A percentile compares a stretch with the other conserved stretches of the same genome.
phyloP scores from a whole-genome alignment of 1,140 invertebrate species.

The Macrocentrus cingulum region DNA sequence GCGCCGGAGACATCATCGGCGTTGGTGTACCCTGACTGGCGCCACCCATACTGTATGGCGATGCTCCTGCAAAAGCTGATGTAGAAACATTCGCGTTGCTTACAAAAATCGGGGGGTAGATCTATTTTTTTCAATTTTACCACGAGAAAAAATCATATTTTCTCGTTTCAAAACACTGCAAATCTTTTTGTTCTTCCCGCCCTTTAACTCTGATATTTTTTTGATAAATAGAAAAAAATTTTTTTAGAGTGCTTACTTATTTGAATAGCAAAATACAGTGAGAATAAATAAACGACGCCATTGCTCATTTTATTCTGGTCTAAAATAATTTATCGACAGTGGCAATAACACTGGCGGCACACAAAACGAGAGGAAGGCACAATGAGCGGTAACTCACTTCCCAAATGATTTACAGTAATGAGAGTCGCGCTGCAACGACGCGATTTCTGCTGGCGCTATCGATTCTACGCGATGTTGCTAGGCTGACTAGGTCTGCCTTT shows the following conservation, averaged over 20 bases:
- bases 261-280: no score
- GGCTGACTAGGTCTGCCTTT: slow-evolving; percentile 15
- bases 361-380: slow-evolving; percentile 35
- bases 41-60: slow-evolving; percentile 86
- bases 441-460: slow-evolving; percentile 25
- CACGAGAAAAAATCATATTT: slow-evolving; percentile 16
- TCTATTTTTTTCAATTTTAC: slow-evolving; percentile 9
- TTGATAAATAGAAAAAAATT: no score
- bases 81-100: slow-evolving; percentile 60
- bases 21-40: slow-evolving; percentile 83
- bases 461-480: slow-evolving; percentile 24
- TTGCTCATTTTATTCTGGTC: slow-evolving; percentile 35
- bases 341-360: slow-evolving; percentile 36
- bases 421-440: slow-evolving; percentile 37
- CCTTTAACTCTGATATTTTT: no score
- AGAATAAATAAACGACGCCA: slow-evolving; percentile 20
- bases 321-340: slow-evolving; percentile 43
- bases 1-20: slow-evolving; percentile 91
- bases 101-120: slow-evolving; percentile 54
- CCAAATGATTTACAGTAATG: slow-evolving; percentile 55
- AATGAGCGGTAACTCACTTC: slow-evolving; percentile 49
- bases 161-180: neutral
- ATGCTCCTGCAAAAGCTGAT: slow-evolving; percentile 73
- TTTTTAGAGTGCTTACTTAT: no score
- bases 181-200: slow-evolving; percentile 21